A percentile compares a stretch with the other conserved stretches of the same genome.
Evolutionary conservation across 2,113 vertebrate genomes (phyloP).

Genomic region (Xyrauchen texanus): DNA sequence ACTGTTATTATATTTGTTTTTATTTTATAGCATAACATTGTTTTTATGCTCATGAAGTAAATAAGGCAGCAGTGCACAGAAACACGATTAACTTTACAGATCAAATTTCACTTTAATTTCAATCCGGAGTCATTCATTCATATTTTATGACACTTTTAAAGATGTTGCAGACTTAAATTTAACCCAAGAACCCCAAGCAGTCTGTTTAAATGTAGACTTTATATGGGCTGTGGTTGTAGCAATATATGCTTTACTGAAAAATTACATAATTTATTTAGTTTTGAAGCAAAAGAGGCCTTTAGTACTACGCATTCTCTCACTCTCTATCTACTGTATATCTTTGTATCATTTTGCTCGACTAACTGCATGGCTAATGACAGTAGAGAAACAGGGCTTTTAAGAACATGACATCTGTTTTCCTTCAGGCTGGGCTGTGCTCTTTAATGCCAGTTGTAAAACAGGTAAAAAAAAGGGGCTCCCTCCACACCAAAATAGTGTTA

Average conservation of each 20-base stretch:
- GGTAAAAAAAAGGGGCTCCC: not conserved
- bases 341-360: not conserved
- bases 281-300: not conserved
- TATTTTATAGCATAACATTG: not conserved
- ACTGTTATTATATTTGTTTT: not conserved
- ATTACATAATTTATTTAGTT: not conserved
- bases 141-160: not conserved
- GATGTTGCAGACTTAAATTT: not conserved
- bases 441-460: constrained; percentile 49
- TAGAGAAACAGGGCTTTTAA: constrained; percentile 16
- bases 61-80: not conserved
- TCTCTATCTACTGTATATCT: not conserved
- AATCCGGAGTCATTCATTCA: constrained; percentile 11
- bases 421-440: constrained; percentile 24
- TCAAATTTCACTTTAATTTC: not conserved
- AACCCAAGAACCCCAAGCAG: not conserved
- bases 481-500: constrained; percentile 21
- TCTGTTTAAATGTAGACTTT: not conserved
- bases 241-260: not conserved
- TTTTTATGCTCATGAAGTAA: not conserved
- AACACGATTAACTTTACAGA: not conserved
- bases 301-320: not conserved
- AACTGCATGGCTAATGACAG: constrained; percentile 36
- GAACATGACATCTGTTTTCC: constrained; percentile 50
- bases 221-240: too few species aligned